Conservation (phyloP, 1,140 invertebrate genomes). For the Dendroctonus ponderosae region DNA sequence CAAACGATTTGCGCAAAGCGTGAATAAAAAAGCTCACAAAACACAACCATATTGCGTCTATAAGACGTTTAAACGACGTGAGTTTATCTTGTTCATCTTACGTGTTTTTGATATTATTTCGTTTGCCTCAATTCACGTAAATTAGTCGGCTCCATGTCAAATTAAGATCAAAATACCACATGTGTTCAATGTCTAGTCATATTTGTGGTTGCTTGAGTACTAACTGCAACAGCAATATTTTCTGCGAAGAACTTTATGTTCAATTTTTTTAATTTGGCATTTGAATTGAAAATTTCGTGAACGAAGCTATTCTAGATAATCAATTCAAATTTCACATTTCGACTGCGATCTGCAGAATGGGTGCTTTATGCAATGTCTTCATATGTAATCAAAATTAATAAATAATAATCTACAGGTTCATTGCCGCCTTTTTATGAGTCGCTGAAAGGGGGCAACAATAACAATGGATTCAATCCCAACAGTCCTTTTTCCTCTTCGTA, state of each 20-base stretch:
- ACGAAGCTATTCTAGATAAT: neutral
- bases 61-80: neutral
- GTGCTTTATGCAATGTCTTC: too few relatives aligned
- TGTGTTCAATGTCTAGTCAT: too few relatives aligned
- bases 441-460: conserved; percentile 71
- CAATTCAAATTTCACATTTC: neutral
- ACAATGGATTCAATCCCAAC: conserved; percentile 55
- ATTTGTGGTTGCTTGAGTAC: too few relatives aligned
- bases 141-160: too few relatives aligned
- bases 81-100: neutral
- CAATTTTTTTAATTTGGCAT: neutral
- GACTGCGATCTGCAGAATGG: too few relatives aligned
- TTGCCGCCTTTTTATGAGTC: conserved; percentile 83
- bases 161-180: too few relatives aligned
- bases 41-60: neutral
- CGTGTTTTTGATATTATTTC: too few relatives aligned
- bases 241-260: neutral
- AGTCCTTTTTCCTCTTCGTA: conserved; percentile 51
- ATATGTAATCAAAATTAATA: neutral
- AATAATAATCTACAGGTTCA: conserved; percentile 62
- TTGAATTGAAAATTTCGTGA: neutral
- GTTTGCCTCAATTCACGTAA: too few relatives aligned
- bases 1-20: too few relatives aligned
- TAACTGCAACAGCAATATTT: too few relatives aligned
- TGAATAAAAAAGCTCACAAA: neutral